phyloP scores from a whole-genome alignment of 2,888 invertebrate genomes.

The Cheilosia scutellata region DNA sequence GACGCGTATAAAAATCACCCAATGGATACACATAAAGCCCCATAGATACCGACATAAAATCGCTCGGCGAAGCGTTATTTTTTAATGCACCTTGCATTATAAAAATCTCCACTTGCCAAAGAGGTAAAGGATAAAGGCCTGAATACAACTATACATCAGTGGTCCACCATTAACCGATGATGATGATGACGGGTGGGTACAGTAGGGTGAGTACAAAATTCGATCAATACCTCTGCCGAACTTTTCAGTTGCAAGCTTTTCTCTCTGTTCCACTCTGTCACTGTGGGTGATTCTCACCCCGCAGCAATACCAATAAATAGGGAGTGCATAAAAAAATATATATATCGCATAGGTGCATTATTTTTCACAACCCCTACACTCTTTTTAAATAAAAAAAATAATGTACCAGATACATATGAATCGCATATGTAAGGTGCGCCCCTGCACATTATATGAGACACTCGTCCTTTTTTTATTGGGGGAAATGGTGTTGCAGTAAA shows the following conservation, averaged over 20 bases:
- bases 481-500: conserved; percentile 9
- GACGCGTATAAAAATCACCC: conserved; percentile 35
- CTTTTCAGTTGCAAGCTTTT: conserved; percentile 63
- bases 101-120: conserved; percentile 25
- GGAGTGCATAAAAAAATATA: conserved; percentile 39
- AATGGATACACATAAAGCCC: conserved; percentile 33
- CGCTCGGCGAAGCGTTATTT: conserved; percentile 70
- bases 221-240: conserved; percentile 69
- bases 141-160: conserved; percentile 2
- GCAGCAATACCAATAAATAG: conserved; percentile 51
- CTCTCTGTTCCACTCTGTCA: conserved; percentile 35
- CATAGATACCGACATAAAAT: conserved; percentile 21
- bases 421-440: conserved; percentile 53
- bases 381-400: conserved; percentile 52
- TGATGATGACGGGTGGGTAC: conserved; percentile 32
- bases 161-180: conserved; percentile 68
- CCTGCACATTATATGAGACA: conserved; percentile 57
- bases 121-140: neutral
- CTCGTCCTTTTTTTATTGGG: conserved; percentile 27
- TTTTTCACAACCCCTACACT: conserved; percentile 44
- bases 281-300: conserved; percentile 11
- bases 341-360: conserved; percentile 72
- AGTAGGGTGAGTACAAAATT: conserved; percentile 36
- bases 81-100: conserved; percentile 74
- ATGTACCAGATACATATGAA: conserved; percentile 59